Evolutionary conservation across 2,888 invertebrate genomes (phyloP), one percentile per base, ranked within the genome.

Genomic region (Drosophila subquinaria): DNA sequence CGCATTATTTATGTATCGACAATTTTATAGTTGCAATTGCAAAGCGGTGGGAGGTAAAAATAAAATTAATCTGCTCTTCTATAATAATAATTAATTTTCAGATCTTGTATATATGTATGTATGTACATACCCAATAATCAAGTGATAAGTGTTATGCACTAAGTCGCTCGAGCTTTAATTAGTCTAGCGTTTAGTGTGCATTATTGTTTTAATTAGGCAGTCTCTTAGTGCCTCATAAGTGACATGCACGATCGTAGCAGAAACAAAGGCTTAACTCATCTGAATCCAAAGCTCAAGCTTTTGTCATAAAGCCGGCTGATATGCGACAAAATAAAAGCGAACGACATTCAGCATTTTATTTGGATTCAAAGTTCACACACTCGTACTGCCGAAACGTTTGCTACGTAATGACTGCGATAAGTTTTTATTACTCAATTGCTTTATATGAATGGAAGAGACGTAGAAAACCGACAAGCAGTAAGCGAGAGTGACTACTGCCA

Each of bases 341-440:
- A 59, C 47, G 35, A 70, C 63, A 56, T 43, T 68, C 56, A 60
- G 51, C 52, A 15, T 30, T 53, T 56, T 53, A 23, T 38, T 35
- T 15, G 50, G 17, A 61, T 47, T 59, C 78, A 73, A 76, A 65
- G 78, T 68, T 68, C 64, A 33, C 10, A 42, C 15, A 48, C 45
- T 50, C 11, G 38, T 15, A 48, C 45, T 50, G 38, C 50, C 57
- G 45, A 38, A 42, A 50, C 61, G 17, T 33, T 62, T 52, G 53
- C 85, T 76, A 82, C 86, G 86, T 82, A 82, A 79, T 79, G 40
- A 50, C 11, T 61, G 68, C 20, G 81, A 81, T 81, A 73, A 72
- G 82, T 38, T 30, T 35, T 64, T 69, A 65, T 79, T 67, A 47
- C 48, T 59, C 33, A 55, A 55, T 30, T 67, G 48, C 50, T 45